phyloP scores from a whole-genome alignment of 2,797 vertebrate genomes.

The Sebastes taczanowskii region DNA sequence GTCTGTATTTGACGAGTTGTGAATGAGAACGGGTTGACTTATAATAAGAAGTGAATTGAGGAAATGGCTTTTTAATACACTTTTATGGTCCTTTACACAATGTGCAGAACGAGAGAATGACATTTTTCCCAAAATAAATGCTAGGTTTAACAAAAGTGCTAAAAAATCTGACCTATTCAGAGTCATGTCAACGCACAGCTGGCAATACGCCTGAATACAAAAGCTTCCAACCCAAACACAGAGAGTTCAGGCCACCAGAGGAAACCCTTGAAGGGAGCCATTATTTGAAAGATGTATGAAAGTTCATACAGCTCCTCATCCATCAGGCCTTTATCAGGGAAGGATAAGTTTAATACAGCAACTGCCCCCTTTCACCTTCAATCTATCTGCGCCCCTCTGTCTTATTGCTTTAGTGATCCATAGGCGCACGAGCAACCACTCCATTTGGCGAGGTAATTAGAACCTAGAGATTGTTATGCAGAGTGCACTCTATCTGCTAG shows the following conservation, averaged over 20 bases:
- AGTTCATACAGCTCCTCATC: constrained; percentile 47
- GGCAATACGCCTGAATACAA: not conserved
- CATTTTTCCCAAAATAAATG: not conserved
- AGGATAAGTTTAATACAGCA: constrained; percentile 60
- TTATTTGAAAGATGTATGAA: constrained; percentile 49
- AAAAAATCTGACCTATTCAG: not conserved
- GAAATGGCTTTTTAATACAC: not conserved
- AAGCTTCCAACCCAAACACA: not conserved
- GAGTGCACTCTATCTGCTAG: constrained; percentile 65
- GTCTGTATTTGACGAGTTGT: not conserved
- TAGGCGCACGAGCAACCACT: constrained; percentile 48
- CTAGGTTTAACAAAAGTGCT: not conserved
- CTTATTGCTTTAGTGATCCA: constrained; percentile 60
- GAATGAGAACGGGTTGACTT: not conserved
- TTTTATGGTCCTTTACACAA: not conserved
- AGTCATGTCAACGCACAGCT: not conserved
- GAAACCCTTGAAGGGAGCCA: constrained; percentile 15
- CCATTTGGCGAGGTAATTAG: constrained; percentile 71
- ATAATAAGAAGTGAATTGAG: too few species aligned
- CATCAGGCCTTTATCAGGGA: constrained; percentile 58
- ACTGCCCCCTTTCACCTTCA: constrained; percentile 66
- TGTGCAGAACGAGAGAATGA: not conserved
- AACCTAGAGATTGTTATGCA: constrained; percentile 65
- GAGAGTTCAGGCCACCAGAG: not conserved
- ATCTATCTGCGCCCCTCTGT: constrained; percentile 25